Conservation (phyloP, 2,888 invertebrate genomes). For the Pyrochroa serraticornis region DNA sequence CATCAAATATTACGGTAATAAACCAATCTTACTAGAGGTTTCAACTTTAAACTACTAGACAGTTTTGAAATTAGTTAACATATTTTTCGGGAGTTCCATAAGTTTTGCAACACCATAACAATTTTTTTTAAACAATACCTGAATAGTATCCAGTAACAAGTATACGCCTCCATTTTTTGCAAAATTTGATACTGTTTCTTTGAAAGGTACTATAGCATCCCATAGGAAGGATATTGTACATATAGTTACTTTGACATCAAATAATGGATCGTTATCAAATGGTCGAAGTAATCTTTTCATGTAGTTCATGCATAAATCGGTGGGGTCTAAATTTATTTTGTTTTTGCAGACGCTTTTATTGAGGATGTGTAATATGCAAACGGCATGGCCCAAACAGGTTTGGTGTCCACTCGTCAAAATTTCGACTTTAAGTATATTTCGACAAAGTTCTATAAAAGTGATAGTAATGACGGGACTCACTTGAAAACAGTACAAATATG, state of each 20-base stretch:
- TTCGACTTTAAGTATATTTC: conserved; percentile 3
- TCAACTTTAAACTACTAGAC: no score
- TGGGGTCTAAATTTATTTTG: neutral
- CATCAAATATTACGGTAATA: no score
- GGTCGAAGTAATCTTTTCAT: conserved; percentile 14
- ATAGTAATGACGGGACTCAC: neutral
- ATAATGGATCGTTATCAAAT: conserved; percentile 1
- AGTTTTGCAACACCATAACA: no score
- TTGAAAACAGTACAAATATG: neutral
- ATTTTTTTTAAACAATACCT: conserved; percentile 37
- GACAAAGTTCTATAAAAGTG: conserved; percentile 3
- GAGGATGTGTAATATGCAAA: conserved; percentile 14
- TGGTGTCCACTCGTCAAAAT: conserved; percentile 4
- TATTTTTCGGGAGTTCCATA: neutral
- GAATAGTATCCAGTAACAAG: conserved; percentile 54
- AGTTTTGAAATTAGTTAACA: no score
- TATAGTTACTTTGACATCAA: conserved; percentile 45
- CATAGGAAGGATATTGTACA: conserved; percentile 56
- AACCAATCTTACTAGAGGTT: no score
- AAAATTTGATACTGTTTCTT: conserved; percentile 48
- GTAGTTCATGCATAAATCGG: conserved; percentile 3
- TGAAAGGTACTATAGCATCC: conserved; percentile 50
- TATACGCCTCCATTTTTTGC: conserved; percentile 50
- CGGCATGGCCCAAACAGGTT: conserved; percentile 3
- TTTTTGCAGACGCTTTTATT: neutral